phyloP scores from a whole-genome alignment of 2,888 invertebrate species.

The Rhodophaea formosa region DNA sequence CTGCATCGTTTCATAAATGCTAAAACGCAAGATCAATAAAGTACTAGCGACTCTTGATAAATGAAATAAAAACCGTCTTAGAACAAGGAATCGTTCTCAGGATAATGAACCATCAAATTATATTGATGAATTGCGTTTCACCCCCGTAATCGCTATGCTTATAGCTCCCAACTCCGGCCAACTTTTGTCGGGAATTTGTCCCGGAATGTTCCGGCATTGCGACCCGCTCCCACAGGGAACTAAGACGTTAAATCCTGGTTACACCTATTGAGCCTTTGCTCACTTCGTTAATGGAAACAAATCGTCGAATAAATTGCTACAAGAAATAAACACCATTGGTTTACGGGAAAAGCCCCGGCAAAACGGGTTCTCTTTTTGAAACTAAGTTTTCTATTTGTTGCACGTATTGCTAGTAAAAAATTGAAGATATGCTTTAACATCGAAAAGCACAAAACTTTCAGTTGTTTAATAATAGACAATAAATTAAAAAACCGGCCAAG shows the following conservation, averaged over 20 bases:
- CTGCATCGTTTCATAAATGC: too few species aligned
- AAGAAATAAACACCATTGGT: constrained; percentile 43
- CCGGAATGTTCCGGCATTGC: constrained; percentile 70
- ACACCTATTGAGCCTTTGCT: constrained; percentile 61
- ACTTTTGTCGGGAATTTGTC: constrained; percentile 68
- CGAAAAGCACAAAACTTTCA: too few species aligned
- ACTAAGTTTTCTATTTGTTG: neutral
- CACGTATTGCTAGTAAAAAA: too few species aligned
- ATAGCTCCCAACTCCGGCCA: constrained; percentile 32
- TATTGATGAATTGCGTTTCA: constrained; percentile 19
- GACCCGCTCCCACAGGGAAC: constrained; percentile 49
- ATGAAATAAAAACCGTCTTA: too few species aligned
- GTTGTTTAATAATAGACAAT: too few species aligned
- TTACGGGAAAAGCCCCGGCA: constrained; percentile 20
- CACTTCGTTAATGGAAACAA: constrained; percentile 66
- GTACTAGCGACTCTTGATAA: too few species aligned
- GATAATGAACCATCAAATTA: constrained; percentile 19
- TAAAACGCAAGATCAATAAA: too few species aligned
- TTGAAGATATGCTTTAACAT: too few species aligned
- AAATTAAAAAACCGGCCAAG: too few species aligned
- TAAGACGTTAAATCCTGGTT: constrained; percentile 73
- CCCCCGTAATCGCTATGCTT: constrained; percentile 20
- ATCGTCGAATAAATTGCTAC: constrained; percentile 55
- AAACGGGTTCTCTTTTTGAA: constrained; percentile 4
- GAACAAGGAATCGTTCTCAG: neutral